Evolutionary conservation across 2,888 invertebrate genomes (phyloP).

Genomic region (Theodoxus fluviatilis): DNA sequence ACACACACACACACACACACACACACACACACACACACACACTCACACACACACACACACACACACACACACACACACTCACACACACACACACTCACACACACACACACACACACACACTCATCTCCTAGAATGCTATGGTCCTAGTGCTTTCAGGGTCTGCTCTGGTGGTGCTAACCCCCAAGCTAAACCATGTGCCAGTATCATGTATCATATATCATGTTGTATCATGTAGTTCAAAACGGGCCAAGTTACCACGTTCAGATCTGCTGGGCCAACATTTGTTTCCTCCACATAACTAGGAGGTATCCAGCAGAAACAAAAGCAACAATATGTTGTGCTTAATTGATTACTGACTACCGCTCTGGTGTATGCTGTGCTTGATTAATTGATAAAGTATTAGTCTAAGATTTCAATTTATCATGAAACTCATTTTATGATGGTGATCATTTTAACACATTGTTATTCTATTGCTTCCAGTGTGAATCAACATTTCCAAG

Average conservation of each 20-base stretch:
- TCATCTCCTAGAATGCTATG: neutral
- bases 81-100: slow-evolving; percentile 15
- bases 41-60: slow-evolving; percentile 25
- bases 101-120: slow-evolving; percentile 17
- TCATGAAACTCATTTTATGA: neutral
- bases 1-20: neutral
- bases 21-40: slow-evolving; percentile 20
- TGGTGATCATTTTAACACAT: neutral
- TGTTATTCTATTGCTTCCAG: slow-evolving; percentile 41
- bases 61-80: slow-evolving; percentile 19
- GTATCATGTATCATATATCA: too few species aligned
- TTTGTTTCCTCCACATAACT: too few species aligned
- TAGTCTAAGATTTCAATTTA: neutral
- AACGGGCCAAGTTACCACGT: too few species aligned
- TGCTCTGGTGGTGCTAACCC: too few species aligned
- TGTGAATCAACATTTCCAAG: slow-evolving; percentile 90
- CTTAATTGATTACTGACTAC: neutral
- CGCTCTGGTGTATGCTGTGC: neutral
- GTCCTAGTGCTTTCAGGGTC: neutral
- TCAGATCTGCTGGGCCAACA: too few species aligned
- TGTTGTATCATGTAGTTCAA: too few species aligned
- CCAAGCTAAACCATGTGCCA: too few species aligned
- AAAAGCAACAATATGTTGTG: too few species aligned
- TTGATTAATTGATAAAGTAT: neutral
- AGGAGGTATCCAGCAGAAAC: too few species aligned